Evolutionary conservation across 1,140 invertebrate species (phyloP).

Genomic region (Trachelipus rathkii): DNA sequence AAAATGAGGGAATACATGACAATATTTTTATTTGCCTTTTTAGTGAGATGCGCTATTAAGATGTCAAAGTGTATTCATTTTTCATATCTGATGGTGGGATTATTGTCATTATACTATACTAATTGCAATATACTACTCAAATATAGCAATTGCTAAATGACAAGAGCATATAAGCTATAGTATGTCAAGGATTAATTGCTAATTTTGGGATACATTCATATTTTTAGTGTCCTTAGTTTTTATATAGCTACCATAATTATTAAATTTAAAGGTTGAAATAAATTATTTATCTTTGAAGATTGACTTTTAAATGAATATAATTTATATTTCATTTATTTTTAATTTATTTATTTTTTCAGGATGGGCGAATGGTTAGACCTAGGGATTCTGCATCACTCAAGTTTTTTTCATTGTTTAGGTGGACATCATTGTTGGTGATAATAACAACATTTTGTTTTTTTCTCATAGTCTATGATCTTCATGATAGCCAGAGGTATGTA

Average conservation of each 20-base stretch:
- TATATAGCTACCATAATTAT: background rate
- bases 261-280: background rate
- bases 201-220: no score
- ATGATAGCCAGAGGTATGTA: background rate
- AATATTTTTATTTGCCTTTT: no score
- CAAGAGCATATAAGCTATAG: background rate
- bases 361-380: background rate
- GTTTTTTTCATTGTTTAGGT: background rate
- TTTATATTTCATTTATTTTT: background rate
- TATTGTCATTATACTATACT: no score
- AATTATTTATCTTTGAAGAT: background rate
- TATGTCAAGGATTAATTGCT: background rate
- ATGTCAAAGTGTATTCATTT: no score
- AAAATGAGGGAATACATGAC: no score
- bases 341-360: background rate
- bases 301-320: background rate
- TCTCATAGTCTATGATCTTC: background rate
- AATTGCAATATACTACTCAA: no score
- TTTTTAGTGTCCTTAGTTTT: background rate
- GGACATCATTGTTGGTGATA: background rate
- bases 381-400: background rate
- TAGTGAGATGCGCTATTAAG: no score
- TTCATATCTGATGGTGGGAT: no score
- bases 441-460: background rate
- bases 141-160: background rate